Conservation (phyloP, 2,888 invertebrate genomes). For the Caenorhabditis macrosperma region DNA sequence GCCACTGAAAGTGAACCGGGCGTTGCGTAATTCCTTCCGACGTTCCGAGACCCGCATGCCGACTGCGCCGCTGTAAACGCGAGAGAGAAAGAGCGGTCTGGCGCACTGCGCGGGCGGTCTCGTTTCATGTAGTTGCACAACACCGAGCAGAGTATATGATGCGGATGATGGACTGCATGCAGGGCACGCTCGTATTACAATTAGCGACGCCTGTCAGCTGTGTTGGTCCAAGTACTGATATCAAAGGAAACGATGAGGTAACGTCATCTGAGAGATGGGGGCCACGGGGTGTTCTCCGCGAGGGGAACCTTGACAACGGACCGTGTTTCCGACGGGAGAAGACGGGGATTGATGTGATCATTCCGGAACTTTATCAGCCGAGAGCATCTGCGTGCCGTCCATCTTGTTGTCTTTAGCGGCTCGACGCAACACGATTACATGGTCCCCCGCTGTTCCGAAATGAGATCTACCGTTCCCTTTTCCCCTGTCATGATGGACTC, state of each 20-base stretch:
- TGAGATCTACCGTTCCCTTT: not conserved
- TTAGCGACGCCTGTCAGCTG: not conserved
- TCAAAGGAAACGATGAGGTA: not conserved
- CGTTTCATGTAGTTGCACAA: conserved; percentile 23
- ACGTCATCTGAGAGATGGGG: not conserved
- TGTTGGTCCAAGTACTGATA: conserved; percentile 1
- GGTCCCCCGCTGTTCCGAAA: conserved; percentile 17
- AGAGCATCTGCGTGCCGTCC: not conserved
- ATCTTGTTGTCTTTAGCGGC: not conserved
- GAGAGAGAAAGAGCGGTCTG: conserved; percentile 4
- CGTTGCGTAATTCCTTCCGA: not conserved
- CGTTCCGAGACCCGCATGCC: not conserved
- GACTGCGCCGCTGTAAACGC: conserved; percentile 3
- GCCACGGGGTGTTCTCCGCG: too few relatives aligned
- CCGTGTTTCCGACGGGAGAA: too few relatives aligned
- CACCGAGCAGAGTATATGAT: not conserved
- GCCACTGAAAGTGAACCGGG: conserved; percentile 10
- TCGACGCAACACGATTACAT: conserved; percentile 5
- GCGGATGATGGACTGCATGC: not conserved
- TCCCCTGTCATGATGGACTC: not conserved
- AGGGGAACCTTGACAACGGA: not conserved
- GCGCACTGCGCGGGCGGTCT: conserved; percentile 24
- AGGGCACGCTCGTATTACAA: conserved; percentile 10
- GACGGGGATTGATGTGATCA: too few relatives aligned
- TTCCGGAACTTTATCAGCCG: not conserved